phyloP scores from a whole-genome alignment of 2,797 vertebrate species.

The Poecilia gillii region DNA sequence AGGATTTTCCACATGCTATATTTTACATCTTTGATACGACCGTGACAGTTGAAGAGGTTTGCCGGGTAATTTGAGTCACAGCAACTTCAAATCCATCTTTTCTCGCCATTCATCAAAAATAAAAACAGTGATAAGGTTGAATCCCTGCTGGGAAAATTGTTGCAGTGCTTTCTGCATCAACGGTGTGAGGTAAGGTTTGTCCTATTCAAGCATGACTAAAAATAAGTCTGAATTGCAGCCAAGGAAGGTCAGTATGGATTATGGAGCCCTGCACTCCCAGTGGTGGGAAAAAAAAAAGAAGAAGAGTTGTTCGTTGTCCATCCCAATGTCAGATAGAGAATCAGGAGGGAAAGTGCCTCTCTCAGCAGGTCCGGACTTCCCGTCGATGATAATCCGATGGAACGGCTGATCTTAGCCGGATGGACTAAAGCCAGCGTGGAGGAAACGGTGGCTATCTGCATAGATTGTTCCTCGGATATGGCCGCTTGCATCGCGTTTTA shows the following conservation, averaged over 20 bases:
- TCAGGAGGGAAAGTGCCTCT: constrained; percentile 74
- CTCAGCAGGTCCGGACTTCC: constrained; percentile 79
- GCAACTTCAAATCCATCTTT: constrained; percentile 31
- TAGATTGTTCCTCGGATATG: constrained; percentile 33
- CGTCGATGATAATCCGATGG: constrained; percentile 78
- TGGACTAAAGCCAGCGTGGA: constrained; percentile 51
- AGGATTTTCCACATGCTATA: neutral
- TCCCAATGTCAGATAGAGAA: constrained; percentile 79
- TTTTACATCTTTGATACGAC: neutral
- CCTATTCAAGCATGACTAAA: constrained; percentile 67
- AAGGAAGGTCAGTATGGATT: constrained; percentile 81
- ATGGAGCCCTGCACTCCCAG: constrained; percentile 67
- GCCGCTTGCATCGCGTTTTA: constrained; percentile 19
- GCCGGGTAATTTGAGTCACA: constrained; percentile 12
- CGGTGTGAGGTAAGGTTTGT: constrained; percentile 45
- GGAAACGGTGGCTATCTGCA: constrained; percentile 48
- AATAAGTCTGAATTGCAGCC: constrained; percentile 78
- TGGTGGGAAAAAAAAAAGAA: constrained; percentile 39
- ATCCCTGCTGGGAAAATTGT: constrained; percentile 49
- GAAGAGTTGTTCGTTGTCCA: constrained; percentile 79
- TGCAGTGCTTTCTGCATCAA: constrained; percentile 42
- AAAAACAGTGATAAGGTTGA: constrained; percentile 23
- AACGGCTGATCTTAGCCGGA: constrained; percentile 64
- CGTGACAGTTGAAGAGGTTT: neutral
- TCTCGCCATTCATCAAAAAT: constrained; percentile 30